Percentiles rank a stretch among this genome's conserved stretches.
Conservation (phyloP, 2,113 vertebrate species). For the Onychostoma macrolepis region DNA sequence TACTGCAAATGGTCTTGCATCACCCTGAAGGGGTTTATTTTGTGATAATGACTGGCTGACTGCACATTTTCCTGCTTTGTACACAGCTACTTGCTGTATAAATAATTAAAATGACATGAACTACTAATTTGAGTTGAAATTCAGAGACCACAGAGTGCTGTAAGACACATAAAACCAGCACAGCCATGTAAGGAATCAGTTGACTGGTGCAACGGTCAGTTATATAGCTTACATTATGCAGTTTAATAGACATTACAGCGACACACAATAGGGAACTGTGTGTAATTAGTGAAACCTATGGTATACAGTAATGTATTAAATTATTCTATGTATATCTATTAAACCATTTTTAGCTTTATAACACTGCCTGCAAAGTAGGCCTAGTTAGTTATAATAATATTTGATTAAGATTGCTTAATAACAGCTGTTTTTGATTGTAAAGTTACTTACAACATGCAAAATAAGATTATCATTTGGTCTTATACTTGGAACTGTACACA, state of each 20-base stretch:
- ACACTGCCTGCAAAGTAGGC: background rate
- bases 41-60: constrained; percentile 12
- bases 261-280: background rate
- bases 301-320: background rate
- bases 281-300: background rate
- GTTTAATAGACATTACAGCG: background rate
- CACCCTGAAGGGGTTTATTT: constrained; percentile 6
- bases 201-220: constrained; percentile 1
- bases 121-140: constrained; percentile 20
- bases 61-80: constrained; percentile 13
- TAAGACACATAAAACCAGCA: background rate
- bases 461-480: background rate
- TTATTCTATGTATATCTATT: background rate
- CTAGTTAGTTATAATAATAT: background rate
- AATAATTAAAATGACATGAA: constrained; percentile 30
- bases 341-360: background rate
- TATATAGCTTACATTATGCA: background rate
- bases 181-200: background rate
- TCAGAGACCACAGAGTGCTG: constrained; percentile 11
- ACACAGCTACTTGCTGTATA: constrained; percentile 26
- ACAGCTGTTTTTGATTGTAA: background rate
- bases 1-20: constrained; percentile 10
- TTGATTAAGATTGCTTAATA: background rate
- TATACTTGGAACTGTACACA: background rate
- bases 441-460: background rate